Evolutionary conservation across 2,113 vertebrate species (phyloP).

Genomic region (Bathybates hornii): DNA sequence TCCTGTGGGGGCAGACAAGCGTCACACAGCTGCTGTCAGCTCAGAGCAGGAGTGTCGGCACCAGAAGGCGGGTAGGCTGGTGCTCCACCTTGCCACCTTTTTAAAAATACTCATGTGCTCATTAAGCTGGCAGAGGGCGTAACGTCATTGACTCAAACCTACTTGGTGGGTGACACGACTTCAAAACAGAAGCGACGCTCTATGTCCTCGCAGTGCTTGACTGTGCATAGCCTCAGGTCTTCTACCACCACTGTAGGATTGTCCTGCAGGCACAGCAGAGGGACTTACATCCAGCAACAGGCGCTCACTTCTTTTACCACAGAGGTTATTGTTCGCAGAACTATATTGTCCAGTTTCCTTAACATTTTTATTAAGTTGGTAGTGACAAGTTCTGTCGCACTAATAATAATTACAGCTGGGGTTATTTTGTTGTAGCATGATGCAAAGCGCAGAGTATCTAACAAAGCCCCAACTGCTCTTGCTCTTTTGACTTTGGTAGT

Average conservation of each 20-base stretch:
- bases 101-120: not conserved
- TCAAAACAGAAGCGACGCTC: conserved; percentile 97
- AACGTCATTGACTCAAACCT: conserved; percentile 30
- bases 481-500: accelerated
- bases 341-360: not conserved
- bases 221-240: conserved; percentile 90
- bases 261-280: conserved; percentile 73
- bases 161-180: conserved; percentile 98
- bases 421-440: not conserved
- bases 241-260: conserved; percentile 96
- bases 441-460: accelerated
- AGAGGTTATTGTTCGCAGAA: not conserved
- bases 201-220: conserved; percentile 95
- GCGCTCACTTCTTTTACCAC: not conserved
- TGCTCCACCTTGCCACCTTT: not conserved
- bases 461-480: not conserved
- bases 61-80: not conserved
- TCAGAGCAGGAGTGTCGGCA: not conserved
- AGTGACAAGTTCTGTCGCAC: not conserved
- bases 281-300: not conserved
- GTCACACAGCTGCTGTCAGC: conserved; percentile 2
- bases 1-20: conserved; percentile 70
- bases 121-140: not conserved
- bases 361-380: not conserved
- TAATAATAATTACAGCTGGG: accelerated